Evolutionary conservation across 2,888 invertebrate genomes (phyloP).

Genomic region (Agrilus cyanescens): DNA sequence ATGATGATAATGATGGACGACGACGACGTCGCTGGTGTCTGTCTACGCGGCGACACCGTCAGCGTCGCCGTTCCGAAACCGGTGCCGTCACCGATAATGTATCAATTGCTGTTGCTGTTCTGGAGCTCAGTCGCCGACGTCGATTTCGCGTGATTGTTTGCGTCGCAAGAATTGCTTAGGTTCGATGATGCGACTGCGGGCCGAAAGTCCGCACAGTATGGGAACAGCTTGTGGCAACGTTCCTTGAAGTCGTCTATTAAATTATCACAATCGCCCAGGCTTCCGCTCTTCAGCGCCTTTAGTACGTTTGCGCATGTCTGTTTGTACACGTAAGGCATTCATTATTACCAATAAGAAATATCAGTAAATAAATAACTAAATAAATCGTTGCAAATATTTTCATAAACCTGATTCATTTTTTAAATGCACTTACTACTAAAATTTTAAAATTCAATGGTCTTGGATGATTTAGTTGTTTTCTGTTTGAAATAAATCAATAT

Average conservation of each 20-base stretch:
- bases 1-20: conserved; percentile 7
- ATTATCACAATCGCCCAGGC: conserved; percentile 64
- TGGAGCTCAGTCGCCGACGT: conserved; percentile 18
- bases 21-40: conserved; percentile 6
- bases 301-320: conserved; percentile 74
- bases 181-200: conserved; percentile 28
- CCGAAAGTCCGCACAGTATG: conserved; percentile 65
- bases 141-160: conserved; percentile 20
- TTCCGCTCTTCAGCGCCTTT: conserved; percentile 63
- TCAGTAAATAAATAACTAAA: no score
- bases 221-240: conserved; percentile 63
- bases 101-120: conserved; percentile 27
- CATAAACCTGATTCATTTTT: no score
- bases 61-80: no score
- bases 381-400: no score
- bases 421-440: no score
- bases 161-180: conserved; percentile 16
- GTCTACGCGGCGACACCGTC: not conserved
- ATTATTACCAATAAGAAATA: no score
- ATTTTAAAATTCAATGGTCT: no score
- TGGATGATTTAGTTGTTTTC: not conserved
- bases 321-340: conserved; percentile 10
- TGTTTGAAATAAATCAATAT: not conserved
- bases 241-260: conserved; percentile 57
- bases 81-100: conserved; percentile 3